phyloP scores from a whole-genome alignment of 1,140 invertebrate genomes.

The Ceratosolen solmsi region DNA sequence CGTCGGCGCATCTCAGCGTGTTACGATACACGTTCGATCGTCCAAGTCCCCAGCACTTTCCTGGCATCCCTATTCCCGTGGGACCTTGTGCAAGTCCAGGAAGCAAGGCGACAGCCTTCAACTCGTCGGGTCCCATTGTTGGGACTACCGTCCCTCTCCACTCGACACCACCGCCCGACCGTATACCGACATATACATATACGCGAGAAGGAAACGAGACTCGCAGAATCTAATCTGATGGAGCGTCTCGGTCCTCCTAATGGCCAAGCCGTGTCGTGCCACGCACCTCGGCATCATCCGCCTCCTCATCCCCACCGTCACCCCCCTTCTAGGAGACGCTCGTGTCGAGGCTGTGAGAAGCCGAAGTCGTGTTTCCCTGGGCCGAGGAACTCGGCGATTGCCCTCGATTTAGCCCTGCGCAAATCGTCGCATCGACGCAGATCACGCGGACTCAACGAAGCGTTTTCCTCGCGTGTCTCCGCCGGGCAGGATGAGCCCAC shows the following conservation, averaged over 20 bases:
- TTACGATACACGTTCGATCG: not conserved
- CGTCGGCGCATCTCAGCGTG: not conserved
- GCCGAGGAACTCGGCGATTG: slow-evolving; percentile 48
- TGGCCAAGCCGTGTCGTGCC: slow-evolving; percentile 71
- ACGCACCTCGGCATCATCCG: slow-evolving; percentile 63
- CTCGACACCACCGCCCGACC: no score
- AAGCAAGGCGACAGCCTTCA: slow-evolving; percentile 17
- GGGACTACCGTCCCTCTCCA: not conserved
- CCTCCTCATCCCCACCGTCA: not conserved
- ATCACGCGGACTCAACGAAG: not conserved
- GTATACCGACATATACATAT: not conserved
- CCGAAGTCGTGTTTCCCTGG: slow-evolving; percentile 63
- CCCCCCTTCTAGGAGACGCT: not conserved
- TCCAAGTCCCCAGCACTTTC: not conserved
- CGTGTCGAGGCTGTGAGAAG: slow-evolving; percentile 50
- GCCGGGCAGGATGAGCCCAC: not conserved
- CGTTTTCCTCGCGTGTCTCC: not conserved
- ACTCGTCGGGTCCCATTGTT: slow-evolving; percentile 29
- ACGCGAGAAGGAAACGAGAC: slow-evolving; percentile 28
- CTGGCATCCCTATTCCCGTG: not conserved
- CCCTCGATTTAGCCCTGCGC: slow-evolving; percentile 18
- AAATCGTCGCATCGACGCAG: not conserved
- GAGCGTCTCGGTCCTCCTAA: slow-evolving; percentile 66
- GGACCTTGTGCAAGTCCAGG: slow-evolving; percentile 26
- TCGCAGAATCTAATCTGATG: slow-evolving; percentile 70